These are phyloP conservation scores for Masnerella sp. DNA, from an alignment of 2,888 invertebrate species.

Conservation along the genomic window DNA sequence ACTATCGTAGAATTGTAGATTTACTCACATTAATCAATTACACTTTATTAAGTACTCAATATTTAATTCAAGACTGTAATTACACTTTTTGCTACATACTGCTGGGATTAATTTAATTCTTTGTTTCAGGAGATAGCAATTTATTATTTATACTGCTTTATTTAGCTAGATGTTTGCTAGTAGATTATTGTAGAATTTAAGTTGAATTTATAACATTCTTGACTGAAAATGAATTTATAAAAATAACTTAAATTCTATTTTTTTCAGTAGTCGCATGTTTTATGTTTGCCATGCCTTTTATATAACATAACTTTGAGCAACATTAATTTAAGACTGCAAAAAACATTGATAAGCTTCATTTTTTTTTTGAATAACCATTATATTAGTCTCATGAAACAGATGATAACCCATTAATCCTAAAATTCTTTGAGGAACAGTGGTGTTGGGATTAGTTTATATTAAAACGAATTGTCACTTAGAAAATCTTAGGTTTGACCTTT, in stretches of 20 bases:
- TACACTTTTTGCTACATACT: not conserved
- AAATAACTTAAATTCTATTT: no score
- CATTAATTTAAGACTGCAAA: not conserved
- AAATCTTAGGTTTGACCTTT: no score
- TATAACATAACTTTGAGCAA: not conserved
- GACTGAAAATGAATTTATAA: no score
- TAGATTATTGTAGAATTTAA: not conserved
- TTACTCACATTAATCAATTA: no score
- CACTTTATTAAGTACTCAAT: no score
- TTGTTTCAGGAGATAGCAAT: conserved; percentile 42
- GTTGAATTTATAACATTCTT: not conserved
- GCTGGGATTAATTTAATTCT: conserved; percentile 43
- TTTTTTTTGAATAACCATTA: not conserved
- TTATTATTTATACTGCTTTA: conserved; percentile 12
- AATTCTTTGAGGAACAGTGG: no score
- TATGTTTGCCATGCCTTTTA: no score
- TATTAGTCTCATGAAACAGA: not conserved
- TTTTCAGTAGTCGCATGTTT: no score
- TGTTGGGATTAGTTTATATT: no score
- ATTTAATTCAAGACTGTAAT: no score
- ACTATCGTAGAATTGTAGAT: no score
- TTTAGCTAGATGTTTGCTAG: conserved; percentile 14
- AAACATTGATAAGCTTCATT: not conserved
- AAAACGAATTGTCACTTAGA: no score
- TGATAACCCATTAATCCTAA: not conserved